phyloP scores from a whole-genome alignment of 64 coral and sea anemone species.

The Montipora foliosa region DNA sequence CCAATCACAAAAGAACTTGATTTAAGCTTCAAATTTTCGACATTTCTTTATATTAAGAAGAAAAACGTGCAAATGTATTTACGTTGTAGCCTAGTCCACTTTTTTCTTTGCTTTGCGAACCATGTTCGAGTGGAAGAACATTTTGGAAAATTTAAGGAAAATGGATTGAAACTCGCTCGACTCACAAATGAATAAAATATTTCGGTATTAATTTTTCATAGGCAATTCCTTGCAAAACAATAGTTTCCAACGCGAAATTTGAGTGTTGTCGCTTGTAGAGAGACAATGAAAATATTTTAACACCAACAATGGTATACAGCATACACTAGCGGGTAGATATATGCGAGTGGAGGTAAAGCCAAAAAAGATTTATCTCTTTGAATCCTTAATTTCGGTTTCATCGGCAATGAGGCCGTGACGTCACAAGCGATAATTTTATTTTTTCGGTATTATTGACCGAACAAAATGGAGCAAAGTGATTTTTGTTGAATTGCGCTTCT shows the following conservation, averaged over 20 bases:
- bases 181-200: conserved; percentile 45
- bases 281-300: conserved; percentile 32
- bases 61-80: not conserved
- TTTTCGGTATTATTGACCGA: not conserved
- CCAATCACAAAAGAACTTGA: not conserved
- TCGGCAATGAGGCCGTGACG: not conserved
- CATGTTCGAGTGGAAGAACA: not conserved
- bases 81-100: not conserved
- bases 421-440: conserved; percentile 4
- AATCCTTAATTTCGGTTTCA: not conserved
- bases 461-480: conserved; percentile 26
- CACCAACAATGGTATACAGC: not conserved
- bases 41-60: not conserved
- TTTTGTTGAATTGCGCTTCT: not conserved
- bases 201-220: conserved; percentile 18
- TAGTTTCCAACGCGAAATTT: conserved; percentile 7
- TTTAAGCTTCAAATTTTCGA: not conserved
- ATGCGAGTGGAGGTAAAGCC: not conserved
- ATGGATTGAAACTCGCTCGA: not conserved
- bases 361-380: not conserved
- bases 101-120: not conserved
- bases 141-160: not conserved
- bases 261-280: not conserved
- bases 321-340: conserved; percentile 14
- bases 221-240: conserved; percentile 6